Base-by-base conservation (phyloP, 1,140 invertebrate genomes). In the Bombus impatiens region DNA sequence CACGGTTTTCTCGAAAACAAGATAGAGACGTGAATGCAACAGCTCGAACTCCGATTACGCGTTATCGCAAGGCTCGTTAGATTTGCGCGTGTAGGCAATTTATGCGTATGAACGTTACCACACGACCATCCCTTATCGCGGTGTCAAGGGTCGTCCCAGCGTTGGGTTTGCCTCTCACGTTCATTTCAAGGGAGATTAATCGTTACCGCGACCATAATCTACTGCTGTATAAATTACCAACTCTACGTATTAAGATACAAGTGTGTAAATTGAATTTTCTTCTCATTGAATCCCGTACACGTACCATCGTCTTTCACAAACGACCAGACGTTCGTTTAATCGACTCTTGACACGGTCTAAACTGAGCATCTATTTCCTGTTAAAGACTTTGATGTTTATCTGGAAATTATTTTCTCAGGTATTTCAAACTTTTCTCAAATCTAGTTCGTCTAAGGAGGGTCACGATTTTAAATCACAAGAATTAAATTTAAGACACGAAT, bases 61-160 rank as follows among this genome's bases (percentile, higher is more conserved):
- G 83, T 80, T 84, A 85, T 80, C 83, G 40, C 37, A 53, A 1
- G 40, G 65, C 82, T 84, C 77, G 71, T 85, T 85, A 80, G 72
- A 85, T 85, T 85, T 37, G 83, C 83, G 83, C 83, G 83, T 78
- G 83, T 72, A 35, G 57, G 68, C 77, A 74, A 85, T 85, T 85
- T 85, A 85, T 85, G 83, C 78, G 37, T 74, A 62, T 42, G 18
- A 79, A 72, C 83, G 83, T 85, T n/a, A 47, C 83, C 83, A 85
- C 57, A 85, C n/a, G 57, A 65, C 78, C 83, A 74, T 85, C 68
- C 78, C 78, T 85, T 85, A 85, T 85, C 83, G 57, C 28, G 32
- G 83, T 85, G 83, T 85, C 83, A 85, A 71, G 83, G 83, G 83
- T 85, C 83, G 83, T 74, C 68, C 37, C 77, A n/a, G 5, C 83